Evolutionary conservation across 2,888 invertebrate species (phyloP).

Genomic region (Drosophila sordidula): DNA sequence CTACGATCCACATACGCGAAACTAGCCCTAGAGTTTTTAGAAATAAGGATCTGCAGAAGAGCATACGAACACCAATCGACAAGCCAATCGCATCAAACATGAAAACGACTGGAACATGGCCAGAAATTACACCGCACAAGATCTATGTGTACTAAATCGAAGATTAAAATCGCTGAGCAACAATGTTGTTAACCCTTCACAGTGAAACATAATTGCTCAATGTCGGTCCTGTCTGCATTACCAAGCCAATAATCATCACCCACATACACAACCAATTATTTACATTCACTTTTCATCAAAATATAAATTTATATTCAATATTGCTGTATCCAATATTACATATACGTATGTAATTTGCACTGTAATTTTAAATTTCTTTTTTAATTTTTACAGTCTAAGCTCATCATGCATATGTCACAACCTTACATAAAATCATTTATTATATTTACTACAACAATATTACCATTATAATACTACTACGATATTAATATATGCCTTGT

Average conservation of each 20-base stretch:
- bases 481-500: conserved; percentile 52
- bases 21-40: conserved; percentile 42
- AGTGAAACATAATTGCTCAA: conserved; percentile 41
- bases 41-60: conserved; percentile 27
- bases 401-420: conserved; percentile 29
- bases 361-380: conserved; percentile 24
- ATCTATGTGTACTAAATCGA: conserved; percentile 13
- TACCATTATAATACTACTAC: conserved; percentile 46
- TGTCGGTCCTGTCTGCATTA: conserved; percentile 33
- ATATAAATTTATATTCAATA: conserved; percentile 29
- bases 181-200: conserved; percentile 13
- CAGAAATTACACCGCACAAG: conserved; percentile 13
- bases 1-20: conserved; percentile 36
- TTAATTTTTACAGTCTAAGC: conserved; percentile 18
- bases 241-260: conserved; percentile 35
- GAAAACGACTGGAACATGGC: conserved; percentile 3
- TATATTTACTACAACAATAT: conserved; percentile 46
- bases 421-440: conserved; percentile 33
- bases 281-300: conserved; percentile 35
- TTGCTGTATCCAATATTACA: conserved; percentile 37
- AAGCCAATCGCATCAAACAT: conserved; percentile 5
- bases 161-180: conserved; percentile 3
- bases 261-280: conserved; percentile 29
- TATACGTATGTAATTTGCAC: conserved; percentile 33
- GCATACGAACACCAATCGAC: conserved; percentile 16